Evolutionary conservation across 2,797 vertebrate species (phyloP).

Genomic region (Parambassis ranga): DNA sequence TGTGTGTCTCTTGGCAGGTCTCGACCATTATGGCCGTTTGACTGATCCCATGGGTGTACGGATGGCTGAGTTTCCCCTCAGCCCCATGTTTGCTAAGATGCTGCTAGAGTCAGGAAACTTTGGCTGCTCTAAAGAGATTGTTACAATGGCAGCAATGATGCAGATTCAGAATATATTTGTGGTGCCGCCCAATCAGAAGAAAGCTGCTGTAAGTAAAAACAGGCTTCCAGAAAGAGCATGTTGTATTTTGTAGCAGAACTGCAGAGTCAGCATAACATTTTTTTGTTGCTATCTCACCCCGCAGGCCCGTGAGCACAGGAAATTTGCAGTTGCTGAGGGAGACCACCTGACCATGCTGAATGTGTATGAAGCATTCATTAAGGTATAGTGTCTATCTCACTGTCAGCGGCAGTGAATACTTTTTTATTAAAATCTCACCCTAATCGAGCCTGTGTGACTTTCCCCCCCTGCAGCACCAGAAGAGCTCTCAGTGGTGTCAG

Average conservation of each 20-base stretch:
- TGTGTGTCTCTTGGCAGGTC: slow-evolving; percentile 75
- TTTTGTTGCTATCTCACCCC: slow-evolving; percentile 32
- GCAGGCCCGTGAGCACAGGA: slow-evolving; percentile 92
- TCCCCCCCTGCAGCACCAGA: slow-evolving; percentile 86
- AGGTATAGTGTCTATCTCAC: slow-evolving; percentile 76
- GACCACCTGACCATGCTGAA: slow-evolving; percentile 99
- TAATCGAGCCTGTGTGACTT: not conserved
- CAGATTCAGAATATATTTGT: slow-evolving; percentile 97
- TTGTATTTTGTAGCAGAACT: slow-evolving; percentile 4
- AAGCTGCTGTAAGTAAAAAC: slow-evolving; percentile 86
- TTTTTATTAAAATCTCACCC: not conserved
- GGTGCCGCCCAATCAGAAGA: slow-evolving; percentile 91
- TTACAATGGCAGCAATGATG: slow-evolving; percentile 98
- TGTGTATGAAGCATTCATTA: slow-evolving; percentile 96
- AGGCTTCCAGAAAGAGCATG: slow-evolving; percentile 1
- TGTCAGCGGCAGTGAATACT: not conserved
- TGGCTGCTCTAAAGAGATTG: slow-evolving; percentile 95
- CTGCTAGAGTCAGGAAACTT: slow-evolving; percentile 96
- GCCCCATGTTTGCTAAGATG: slow-evolving; percentile 99
- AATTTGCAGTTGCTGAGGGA: slow-evolving; percentile 97
- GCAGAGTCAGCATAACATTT: slow-evolving; percentile 35
- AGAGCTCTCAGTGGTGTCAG: slow-evolving; percentile 98
- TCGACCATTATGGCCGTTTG: slow-evolving; percentile 94
- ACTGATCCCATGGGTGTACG: slow-evolving; percentile 94
- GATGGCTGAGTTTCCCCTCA: slow-evolving; percentile 97